Evolutionary conservation across 2,113 vertebrate species (phyloP), one percentile per base, ranked within the genome.

Genomic region (Psittacus erithacus): DNA sequence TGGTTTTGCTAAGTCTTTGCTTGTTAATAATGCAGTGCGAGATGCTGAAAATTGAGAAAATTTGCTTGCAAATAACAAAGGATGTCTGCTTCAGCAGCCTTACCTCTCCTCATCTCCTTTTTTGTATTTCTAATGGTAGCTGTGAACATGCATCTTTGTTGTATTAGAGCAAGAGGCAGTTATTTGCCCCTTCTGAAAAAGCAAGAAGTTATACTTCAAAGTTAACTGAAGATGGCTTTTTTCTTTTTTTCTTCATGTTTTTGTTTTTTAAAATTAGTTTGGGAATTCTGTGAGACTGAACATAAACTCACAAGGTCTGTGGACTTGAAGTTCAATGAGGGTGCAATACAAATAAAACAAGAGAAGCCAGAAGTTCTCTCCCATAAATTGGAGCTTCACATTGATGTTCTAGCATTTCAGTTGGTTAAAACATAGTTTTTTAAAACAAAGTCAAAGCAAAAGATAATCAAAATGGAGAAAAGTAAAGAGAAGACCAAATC

Each of bases 41-140:
- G 82, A 44, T 70, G 49, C 53, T 94, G 79, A 68, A 95, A 93
- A 96, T 38, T 19, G 90, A 93, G 87, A 55, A 81, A 50, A 82
- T 78, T 82, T 92, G 35, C 79, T 92, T 92, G 71, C 75, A 78
- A 81, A 55, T 90, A 90, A 81, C 57, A 83, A 90, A 88, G 25
- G 46, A 67, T 33, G 23, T 62, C 79, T 76, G 39, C 50, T 63
- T 83, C 60, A 64, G 82, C 86, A 88, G 63, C n/a, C 53, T 82
- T 81, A 86, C 71, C 76, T 92, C 49, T 82, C 71, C 85, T 75
- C 31, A 59, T 49, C 38, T 69, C 38, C 49, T 41, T 86, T 60
- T 69, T 60, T 74, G n/a, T 50, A 43, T n/a, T 78, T 81, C 46
- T 50, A 67, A 78, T 33, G 27, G 50, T 25, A 74, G 13, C 33